Evolutionary conservation across 2,888 invertebrate species (phyloP).

Genomic region (Drosophila anceps): DNA sequence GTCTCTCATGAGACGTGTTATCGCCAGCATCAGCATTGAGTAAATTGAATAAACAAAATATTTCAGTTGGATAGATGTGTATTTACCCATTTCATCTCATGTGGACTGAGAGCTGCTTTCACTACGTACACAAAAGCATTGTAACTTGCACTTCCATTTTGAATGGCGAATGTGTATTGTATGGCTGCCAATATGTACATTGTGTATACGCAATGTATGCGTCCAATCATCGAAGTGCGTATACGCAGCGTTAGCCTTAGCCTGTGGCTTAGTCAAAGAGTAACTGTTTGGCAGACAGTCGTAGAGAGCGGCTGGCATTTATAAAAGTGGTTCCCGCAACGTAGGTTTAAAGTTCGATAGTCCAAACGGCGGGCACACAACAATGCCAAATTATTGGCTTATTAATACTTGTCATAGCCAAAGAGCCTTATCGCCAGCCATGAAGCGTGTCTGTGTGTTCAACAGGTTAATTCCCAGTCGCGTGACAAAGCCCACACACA

Average conservation of each 20-base stretch:
- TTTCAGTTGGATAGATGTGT: neutral
- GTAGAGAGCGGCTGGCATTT: neutral
- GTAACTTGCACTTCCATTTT: neutral
- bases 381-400: conserved; percentile 19
- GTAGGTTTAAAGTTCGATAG: conserved; percentile 44
- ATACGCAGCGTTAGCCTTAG: conserved; percentile 3
- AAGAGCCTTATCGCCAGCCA: conserved; percentile 29
- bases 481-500: conserved; percentile 42
- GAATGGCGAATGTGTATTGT: neutral
- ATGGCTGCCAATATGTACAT: neutral
- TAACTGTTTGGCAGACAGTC: neutral
- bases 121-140: neutral
- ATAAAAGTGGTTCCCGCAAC: conserved; percentile 6
- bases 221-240: neutral
- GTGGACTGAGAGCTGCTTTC: neutral
- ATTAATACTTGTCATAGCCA: conserved; percentile 13
- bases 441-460: conserved; percentile 39
- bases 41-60: neutral
- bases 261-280: neutral
- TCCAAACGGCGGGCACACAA: conserved; percentile 11
- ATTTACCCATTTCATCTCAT: too few species aligned
- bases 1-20: neutral
- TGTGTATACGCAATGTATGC: neutral
- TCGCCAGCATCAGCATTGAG: neutral
- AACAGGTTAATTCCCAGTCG: conserved; percentile 44